Base-by-base conservation (phyloP, 2,797 vertebrate genomes). In the Phoebastria nigripes region DNA sequence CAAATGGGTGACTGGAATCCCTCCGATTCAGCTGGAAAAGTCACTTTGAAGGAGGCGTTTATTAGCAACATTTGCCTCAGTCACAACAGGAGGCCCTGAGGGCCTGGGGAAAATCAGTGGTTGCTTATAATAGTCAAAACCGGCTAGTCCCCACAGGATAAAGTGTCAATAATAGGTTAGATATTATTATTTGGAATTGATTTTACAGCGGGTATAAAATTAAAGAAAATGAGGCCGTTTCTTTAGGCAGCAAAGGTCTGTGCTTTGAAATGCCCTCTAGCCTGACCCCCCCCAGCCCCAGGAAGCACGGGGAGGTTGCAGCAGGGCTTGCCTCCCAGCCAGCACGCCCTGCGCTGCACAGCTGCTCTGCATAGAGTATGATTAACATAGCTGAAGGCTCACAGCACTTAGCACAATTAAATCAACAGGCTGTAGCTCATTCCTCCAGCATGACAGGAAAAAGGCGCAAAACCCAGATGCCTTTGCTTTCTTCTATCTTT, bases 61-160 rank as follows among this genome's bases (percentile, higher is more conserved):
- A 98, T 98, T 98, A 98, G 98, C 98, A 98, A 98, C 97, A 98
- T 97, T 97, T 94, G 96, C 97, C 97, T 97, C 97, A 95, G 98
- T 95, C 97, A 76, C 98, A 96, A 96, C 97, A 97, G 98, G 97
- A 98, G 97, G 93, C 97, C 95, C 62, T 22, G 96, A 97, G 96
- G 97, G 96, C 91, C 97, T 97, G 95, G 98, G 65, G 97, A 96
- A 97, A 98, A 97, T 97, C 96, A 96, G 98, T 90, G 97, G 97
- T 96, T 95, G 92, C 97, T 94, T 96, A 56, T 98, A 98, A 95
- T 70, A 96, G 79, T 73, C 65, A 94, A 93, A 90, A 89, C 85
- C 46, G 41, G 93, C 93, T 84, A 69, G 54, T 93, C 93, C 88
- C 84, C 41, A 71, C 26, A 74, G 97, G 95, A 87, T 90, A 28